A percentile compares a stretch with the other conserved stretches of the same genome.
Conservation (phyloP, 2,888 invertebrate genomes). For the Rhogogaster chlorosoma region DNA sequence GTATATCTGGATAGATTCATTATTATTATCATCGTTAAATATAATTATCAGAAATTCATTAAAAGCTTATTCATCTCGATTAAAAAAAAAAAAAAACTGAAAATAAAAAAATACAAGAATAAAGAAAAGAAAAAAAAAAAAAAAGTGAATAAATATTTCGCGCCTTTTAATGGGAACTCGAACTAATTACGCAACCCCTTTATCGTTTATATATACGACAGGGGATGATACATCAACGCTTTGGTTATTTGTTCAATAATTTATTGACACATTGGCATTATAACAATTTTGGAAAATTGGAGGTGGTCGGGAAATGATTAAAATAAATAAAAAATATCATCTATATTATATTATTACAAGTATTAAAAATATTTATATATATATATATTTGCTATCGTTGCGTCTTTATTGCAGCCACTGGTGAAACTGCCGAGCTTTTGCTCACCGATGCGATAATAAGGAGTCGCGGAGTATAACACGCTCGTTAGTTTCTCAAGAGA, state of each 20-base stretch:
- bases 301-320: not conserved
- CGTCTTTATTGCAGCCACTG: not conserved
- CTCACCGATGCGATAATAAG: constrained; percentile 19
- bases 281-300: too few relatives aligned
- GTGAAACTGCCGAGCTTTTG: not conserved
- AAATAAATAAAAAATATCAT: not conserved
- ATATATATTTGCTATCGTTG: too few relatives aligned
- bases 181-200: not conserved
- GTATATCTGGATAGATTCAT: too few relatives aligned
- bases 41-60: too few relatives aligned
- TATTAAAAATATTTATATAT: not conserved
- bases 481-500: constrained; percentile 13
- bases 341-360: not conserved
- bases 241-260: too few relatives aligned
- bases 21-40: too few relatives aligned
- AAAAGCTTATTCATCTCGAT: too few relatives aligned
- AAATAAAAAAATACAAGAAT: too few relatives aligned
- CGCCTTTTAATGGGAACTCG: not conserved
- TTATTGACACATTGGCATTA: too few relatives aligned
- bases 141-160: not conserved
- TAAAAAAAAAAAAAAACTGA: too few relatives aligned
- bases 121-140: too few relatives aligned
- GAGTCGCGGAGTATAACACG: constrained; percentile 1
- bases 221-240: not conserved
- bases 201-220: not conserved